Evolutionary conservation across 2,113 vertebrate species (phyloP).

Genomic region (Paradisaea rubra): DNA sequence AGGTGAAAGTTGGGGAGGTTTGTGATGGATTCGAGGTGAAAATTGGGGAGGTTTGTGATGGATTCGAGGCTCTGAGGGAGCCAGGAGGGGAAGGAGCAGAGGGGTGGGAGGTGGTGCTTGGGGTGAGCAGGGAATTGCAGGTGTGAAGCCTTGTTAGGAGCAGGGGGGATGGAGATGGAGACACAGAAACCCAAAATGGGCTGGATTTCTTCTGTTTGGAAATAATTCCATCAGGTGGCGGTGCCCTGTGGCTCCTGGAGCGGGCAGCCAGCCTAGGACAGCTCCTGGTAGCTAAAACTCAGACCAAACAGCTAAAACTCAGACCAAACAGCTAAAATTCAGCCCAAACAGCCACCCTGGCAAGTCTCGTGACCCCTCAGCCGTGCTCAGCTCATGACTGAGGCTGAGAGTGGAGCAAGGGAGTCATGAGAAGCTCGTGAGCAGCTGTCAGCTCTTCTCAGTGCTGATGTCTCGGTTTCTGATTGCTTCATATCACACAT

Average conservation of each 20-base stretch:
- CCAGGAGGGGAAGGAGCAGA: background rate
- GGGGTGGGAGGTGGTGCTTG: background rate
- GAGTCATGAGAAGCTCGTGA: background rate
- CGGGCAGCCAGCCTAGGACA: background rate
- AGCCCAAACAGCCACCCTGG: background rate
- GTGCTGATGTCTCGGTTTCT: background rate
- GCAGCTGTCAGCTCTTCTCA: background rate
- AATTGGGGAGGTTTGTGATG: background rate
- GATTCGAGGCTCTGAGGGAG: background rate
- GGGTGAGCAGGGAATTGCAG: background rate
- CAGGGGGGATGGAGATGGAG: background rate
- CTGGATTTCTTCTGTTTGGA: background rate
- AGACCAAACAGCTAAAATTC: background rate
- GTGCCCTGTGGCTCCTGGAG: background rate
- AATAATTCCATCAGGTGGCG: background rate
- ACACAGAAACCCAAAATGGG: rapidly evolving
- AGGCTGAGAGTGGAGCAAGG: background rate
- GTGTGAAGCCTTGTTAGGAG: background rate
- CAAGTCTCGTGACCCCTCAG: background rate
- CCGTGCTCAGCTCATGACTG: rapidly evolving
- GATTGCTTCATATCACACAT: rapidly evolving
- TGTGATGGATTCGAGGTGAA: background rate
- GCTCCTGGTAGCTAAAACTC: background rate
- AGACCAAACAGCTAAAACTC: background rate
- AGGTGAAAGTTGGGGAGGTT: background rate